A percentile compares a stretch with the other conserved stretches of the same genome.
Conservation (phyloP, 2,888 invertebrate species). For the Lissonota sp. region DNA sequence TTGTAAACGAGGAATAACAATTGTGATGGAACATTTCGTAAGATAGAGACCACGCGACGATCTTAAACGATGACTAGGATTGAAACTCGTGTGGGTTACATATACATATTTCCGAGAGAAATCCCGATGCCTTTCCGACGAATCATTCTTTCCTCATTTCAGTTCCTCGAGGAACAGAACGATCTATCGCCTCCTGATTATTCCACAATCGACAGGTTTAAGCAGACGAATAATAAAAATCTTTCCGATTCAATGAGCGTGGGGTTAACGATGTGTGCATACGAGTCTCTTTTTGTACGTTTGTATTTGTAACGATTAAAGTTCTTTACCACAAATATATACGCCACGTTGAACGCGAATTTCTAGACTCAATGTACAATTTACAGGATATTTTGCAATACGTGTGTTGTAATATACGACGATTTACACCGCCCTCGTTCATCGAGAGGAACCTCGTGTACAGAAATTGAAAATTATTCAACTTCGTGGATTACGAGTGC, state of each 20-base stretch:
- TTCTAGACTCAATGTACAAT: background rate
- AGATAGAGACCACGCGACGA: constrained; percentile 35
- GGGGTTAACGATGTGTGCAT: background rate
- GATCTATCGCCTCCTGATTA: constrained; percentile 11
- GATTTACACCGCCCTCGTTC: background rate
- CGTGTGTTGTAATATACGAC: background rate
- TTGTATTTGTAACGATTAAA: too few relatives aligned
- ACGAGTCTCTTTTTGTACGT: background rate
- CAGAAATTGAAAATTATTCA: too few relatives aligned
- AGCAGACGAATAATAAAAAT: background rate
- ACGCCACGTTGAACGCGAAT: background rate
- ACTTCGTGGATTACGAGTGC: too few relatives aligned
- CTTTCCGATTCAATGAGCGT: background rate
- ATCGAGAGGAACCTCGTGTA: constrained; percentile 2
- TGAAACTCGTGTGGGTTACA: constrained; percentile 48
- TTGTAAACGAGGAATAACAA: background rate
- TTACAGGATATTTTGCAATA: constrained; percentile 13
- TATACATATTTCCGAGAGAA: too few relatives aligned
- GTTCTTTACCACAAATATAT: constrained; percentile 19
- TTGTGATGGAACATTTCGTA: constrained; percentile 53
- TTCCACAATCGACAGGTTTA: constrained; percentile 12
- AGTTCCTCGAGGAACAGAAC: background rate
- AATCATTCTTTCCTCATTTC: constrained; percentile 18
- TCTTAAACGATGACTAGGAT: constrained; percentile 57
- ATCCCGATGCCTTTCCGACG: background rate